These are phyloP conservation scores for Sympetrum striolatum DNA, from an alignment of 2,888 invertebrate species.

Conservation along the genomic window DNA sequence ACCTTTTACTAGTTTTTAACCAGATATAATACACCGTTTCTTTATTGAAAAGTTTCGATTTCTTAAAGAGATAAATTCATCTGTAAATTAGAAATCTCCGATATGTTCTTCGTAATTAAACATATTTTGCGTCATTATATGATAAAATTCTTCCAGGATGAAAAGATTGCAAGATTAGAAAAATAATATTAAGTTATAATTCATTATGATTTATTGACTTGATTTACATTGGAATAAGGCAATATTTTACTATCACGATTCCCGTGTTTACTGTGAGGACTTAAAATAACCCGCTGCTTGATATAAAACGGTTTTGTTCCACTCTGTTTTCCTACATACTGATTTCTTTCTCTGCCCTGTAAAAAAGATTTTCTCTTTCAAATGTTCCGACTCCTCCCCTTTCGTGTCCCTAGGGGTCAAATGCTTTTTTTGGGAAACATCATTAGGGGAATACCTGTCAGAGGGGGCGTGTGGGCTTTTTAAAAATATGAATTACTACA, in stretches of 20 bases:
- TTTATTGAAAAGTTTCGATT: background rate
- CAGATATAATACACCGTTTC: too few relatives aligned
- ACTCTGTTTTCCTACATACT: background rate
- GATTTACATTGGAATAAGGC: background rate
- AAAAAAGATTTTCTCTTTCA: background rate
- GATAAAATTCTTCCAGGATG: background rate
- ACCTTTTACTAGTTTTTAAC: too few relatives aligned
- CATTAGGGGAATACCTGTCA: background rate
- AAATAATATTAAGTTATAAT: background rate
- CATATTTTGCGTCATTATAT: background rate
- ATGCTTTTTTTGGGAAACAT: background rate
- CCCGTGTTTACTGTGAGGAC: background rate
- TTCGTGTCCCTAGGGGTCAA: constrained; percentile 13
- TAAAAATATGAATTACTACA: background rate
- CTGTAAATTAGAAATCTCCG: background rate
- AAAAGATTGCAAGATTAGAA: background rate
- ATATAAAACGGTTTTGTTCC: background rate
- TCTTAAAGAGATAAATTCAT: background rate
- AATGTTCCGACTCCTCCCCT: constrained; percentile 14
- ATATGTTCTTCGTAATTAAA: background rate
- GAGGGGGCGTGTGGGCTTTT: background rate
- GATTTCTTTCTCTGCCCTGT: background rate
- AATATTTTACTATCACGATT: background rate
- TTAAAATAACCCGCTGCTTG: background rate
- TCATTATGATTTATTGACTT: background rate